phyloP scores from a whole-genome alignment of 2,797 vertebrate genomes.

The Alca torda region DNA sequence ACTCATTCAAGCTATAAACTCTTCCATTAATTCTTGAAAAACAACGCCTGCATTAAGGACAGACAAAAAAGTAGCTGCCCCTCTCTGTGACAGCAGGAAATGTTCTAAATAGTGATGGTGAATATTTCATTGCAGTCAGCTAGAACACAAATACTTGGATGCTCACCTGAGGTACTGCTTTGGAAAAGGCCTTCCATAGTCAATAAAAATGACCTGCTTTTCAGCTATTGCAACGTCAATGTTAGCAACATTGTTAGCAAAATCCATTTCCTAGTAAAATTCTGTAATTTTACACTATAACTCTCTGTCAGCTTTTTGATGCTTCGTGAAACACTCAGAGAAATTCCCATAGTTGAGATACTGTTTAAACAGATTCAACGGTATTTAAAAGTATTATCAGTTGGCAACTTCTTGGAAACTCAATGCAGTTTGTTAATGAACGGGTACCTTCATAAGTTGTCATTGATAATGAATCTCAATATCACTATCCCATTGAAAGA shows the following conservation, averaged over 20 bases:
- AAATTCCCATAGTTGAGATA: neutral
- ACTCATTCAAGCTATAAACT: neutral
- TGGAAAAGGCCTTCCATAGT: neutral
- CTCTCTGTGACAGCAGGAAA: neutral
- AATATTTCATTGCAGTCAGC: neutral
- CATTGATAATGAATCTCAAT: neutral
- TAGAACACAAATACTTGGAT: neutral
- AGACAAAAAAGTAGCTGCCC: neutral
- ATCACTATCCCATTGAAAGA: neutral
- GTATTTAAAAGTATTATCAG: neutral
- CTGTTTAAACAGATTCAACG: neutral
- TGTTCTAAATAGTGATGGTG: neutral
- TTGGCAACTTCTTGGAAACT: neutral
- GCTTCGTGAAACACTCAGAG: neutral
- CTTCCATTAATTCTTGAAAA: neutral
- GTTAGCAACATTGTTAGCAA: neutral
- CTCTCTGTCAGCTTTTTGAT: neutral
- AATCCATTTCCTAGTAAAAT: neutral
- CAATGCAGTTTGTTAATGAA: neutral
- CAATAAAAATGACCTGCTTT: neutral
- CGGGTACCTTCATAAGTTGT: neutral
- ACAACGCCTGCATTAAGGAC: neutral
- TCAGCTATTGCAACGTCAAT: neutral
- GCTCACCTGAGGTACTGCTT: neutral
- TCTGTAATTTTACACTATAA: neutral